These are phyloP conservation scores for Drosophila carrolli DNA, from an alignment of 1,140 invertebrate genomes.

Conservation along the genomic window DNA sequence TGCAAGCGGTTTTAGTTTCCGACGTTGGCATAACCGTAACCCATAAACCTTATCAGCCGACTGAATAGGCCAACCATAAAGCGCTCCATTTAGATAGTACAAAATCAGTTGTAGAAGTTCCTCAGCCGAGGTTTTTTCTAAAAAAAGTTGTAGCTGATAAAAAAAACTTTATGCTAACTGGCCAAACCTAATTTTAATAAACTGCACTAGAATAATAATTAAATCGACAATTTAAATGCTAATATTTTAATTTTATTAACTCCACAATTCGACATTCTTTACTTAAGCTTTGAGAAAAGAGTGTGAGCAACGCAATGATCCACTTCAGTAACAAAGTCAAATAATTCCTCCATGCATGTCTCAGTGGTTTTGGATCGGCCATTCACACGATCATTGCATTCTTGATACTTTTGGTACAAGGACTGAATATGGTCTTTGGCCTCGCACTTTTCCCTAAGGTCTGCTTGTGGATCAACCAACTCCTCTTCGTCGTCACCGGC, in stretches of 20 bases:
- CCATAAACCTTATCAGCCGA: slow-evolving; percentile 43
- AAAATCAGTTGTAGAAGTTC: slow-evolving; percentile 8
- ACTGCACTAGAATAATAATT: too few relatives aligned
- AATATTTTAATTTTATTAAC: neutral
- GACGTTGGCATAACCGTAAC: slow-evolving; percentile 1
- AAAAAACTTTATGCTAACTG: neutral
- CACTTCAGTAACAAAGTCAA: slow-evolving; percentile 94
- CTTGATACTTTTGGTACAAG: slow-evolving; percentile 89
- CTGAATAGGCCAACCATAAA: slow-evolving; percentile 10
- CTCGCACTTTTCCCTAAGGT: slow-evolving; percentile 88
- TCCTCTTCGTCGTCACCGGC: slow-evolving; percentile 88
- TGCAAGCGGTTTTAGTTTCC: neutral
- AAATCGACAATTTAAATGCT: neutral
- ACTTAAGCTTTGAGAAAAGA: slow-evolving; percentile 91
- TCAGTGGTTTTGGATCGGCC: slow-evolving; percentile 92
- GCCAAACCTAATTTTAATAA: too few relatives aligned
- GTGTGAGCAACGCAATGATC: slow-evolving; percentile 94
- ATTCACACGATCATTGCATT: slow-evolving; percentile 94
- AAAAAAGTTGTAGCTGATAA: neutral
- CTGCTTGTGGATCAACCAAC: slow-evolving; percentile 90
- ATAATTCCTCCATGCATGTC: slow-evolving; percentile 94
- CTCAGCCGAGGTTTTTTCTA: neutral
- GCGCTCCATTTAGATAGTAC: slow-evolving; percentile 27
- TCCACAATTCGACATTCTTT: slow-evolving; percentile 30
- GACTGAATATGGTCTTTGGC: slow-evolving; percentile 87